Evolutionary conservation across 1,140 invertebrate genomes (phyloP), one percentile per base, ranked within the genome.

Genomic region (Gryon sp.): DNA sequence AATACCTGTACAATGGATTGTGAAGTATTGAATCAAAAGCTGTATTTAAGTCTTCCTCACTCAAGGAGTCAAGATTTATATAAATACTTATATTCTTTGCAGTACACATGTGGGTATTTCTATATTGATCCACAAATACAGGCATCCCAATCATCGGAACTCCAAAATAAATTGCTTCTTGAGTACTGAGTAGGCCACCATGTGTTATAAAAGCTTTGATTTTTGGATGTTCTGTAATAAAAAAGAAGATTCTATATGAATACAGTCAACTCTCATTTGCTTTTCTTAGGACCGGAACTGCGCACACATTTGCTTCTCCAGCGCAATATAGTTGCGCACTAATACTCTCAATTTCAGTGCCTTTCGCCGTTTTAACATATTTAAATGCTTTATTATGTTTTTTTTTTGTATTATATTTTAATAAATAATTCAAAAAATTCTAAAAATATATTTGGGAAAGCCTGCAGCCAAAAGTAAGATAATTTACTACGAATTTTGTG

Each of bases 101-200:
- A 9, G 14, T 34, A 12, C n/a, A 5, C 32, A 34, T 50, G 11
- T 74, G 30, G 1, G 80, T 12, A 38, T 83, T 83, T 4, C 48
- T 48, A n/a, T 70, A 60, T 59, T 85, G 82, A 73, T 85, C 82
- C 5, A 66, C 80, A 50, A 81, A 81, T 26, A 83, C 24, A 15
- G 90, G 90, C n/a, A 90, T 62, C 3, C 83, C 87, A 12, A 91
- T 65, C 20, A 91, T 75, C 1, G 90, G 89, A 4, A 89, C 84
- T 4, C 83, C 86, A 52, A 84, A 82, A 66, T 87, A 87, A 32
- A 89, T 74, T 2, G 87, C 85, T 76, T 91, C 90, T 55, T 84
- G 85, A n/a, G 84, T 73, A 14, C 90, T 86, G 24, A 89, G 80
- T 14, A 87, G 76, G 1, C 90, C 90, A 36, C 89, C 89, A 46